Conservation (phyloP, 2,888 invertebrate species). For the Phortica okadai region DNA sequence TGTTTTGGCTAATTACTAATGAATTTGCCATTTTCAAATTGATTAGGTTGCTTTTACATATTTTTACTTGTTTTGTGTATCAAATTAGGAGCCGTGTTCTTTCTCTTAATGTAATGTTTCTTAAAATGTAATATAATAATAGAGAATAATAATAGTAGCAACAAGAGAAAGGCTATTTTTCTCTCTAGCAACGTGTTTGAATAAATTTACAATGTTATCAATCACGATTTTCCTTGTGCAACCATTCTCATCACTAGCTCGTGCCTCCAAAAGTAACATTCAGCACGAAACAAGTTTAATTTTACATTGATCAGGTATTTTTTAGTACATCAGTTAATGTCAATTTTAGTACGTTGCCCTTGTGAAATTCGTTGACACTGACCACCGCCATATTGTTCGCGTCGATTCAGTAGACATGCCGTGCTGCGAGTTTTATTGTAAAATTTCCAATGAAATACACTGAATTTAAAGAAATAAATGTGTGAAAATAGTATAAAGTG, state of each 20-base stretch:
- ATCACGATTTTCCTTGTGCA: neutral
- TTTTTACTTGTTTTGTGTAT: too few relatives aligned
- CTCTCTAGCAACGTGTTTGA: neutral
- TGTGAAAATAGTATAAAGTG: slow-evolving; percentile 57
- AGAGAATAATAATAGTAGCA: too few relatives aligned
- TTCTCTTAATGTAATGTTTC: too few relatives aligned
- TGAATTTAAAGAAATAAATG: slow-evolving; percentile 59
- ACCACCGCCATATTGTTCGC: slow-evolving; percentile 63
- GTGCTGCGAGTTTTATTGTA: slow-evolving; percentile 59
- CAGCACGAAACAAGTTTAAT: neutral
- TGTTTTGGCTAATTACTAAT: too few relatives aligned
- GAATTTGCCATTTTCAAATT: too few relatives aligned
- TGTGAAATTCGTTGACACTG: neutral
- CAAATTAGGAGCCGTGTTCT: too few relatives aligned
- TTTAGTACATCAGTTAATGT: neutral
- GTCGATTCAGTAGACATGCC: slow-evolving; percentile 47
- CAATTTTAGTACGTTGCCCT: neutral
- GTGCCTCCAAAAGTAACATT: neutral
- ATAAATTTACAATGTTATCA: neutral
- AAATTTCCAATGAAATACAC: slow-evolving; percentile 70
- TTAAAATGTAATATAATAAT: too few relatives aligned
- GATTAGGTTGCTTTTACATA: too few relatives aligned
- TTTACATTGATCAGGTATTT: neutral
- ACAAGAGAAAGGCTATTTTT: too few relatives aligned
- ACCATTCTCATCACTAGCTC: neutral